A percentile compares a stretch with the other conserved stretches of the same genome.
Conservation (phyloP, 2,113 vertebrate species). For the Hemiscyllium ocellatum region DNA sequence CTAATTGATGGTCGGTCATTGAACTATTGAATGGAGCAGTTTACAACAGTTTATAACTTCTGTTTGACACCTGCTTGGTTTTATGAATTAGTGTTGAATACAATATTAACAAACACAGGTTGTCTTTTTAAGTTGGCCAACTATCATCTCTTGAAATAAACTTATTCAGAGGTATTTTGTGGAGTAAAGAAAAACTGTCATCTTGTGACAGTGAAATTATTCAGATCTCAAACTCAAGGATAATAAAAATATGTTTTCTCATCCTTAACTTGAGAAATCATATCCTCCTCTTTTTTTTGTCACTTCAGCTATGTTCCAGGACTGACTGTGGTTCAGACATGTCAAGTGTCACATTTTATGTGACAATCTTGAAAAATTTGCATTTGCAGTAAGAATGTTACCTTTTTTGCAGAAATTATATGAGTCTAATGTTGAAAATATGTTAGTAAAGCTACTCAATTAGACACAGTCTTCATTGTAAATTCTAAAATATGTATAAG, state of each 20-base stretch:
- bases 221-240: background rate
- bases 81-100: background rate
- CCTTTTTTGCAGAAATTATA: background rate
- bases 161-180: background rate
- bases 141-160: background rate
- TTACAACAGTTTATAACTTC: background rate
- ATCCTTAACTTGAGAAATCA: background rate
- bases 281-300: background rate
- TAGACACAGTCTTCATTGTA: background rate
- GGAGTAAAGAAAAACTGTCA: background rate
- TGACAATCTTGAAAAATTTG: background rate
- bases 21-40: background rate
- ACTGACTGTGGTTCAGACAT: background rate
- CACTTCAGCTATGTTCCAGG: background rate
- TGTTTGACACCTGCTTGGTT: background rate
- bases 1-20: background rate
- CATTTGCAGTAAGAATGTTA: background rate
- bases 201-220: background rate
- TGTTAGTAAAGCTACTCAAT: background rate
- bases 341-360: background rate
- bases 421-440: background rate
- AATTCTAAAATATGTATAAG: background rate
- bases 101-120: background rate
- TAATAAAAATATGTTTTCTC: constrained; percentile 16
- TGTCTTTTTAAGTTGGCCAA: background rate